These are phyloP conservation scores for Tricholaema leucomelas DNA, from an alignment of 2,113 vertebrate species.

Conservation along the genomic window DNA sequence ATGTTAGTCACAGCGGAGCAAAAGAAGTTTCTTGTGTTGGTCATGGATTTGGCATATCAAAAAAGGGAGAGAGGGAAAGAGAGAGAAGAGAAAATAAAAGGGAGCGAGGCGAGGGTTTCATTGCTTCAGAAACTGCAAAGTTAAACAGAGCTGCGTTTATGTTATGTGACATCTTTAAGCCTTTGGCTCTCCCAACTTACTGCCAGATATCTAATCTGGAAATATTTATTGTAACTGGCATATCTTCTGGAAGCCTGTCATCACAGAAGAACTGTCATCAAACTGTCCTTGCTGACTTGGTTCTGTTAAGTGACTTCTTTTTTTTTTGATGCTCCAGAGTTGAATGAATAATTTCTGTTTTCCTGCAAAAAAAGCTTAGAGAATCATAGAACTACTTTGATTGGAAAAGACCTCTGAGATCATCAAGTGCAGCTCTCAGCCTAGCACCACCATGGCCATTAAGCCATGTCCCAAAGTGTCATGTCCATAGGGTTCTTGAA, in stretches of 20 bases:
- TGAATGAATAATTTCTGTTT: constrained; percentile 26
- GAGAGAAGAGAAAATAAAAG: background rate
- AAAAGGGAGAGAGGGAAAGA: background rate
- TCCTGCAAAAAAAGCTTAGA: background rate
- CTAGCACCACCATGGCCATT: too few relatives aligned
- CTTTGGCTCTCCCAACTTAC: constrained; percentile 1
- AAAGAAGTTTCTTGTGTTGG: constrained; percentile 47
- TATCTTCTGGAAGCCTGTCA: constrained; percentile 45
- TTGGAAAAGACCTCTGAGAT: too few relatives aligned
- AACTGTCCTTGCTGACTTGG: background rate
- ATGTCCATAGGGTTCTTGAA: too few relatives aligned
- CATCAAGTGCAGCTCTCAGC: too few relatives aligned
- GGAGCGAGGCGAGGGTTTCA: background rate
- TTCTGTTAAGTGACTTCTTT: background rate
- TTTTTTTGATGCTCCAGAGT: background rate
- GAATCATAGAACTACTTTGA: background rate
- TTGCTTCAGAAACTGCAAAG: background rate
- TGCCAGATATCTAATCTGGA: constrained; percentile 44
- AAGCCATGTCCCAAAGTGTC: too few relatives aligned
- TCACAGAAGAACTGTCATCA: background rate
- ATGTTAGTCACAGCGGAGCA: constrained; percentile 64
- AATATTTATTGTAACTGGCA: constrained; percentile 51
- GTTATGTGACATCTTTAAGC: constrained; percentile 59
- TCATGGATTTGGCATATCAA: constrained; percentile 52
- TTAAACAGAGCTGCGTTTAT: constrained; percentile 18